Conservation (phyloP, 2,888 invertebrate species). For the Calliphora vomitoria region DNA sequence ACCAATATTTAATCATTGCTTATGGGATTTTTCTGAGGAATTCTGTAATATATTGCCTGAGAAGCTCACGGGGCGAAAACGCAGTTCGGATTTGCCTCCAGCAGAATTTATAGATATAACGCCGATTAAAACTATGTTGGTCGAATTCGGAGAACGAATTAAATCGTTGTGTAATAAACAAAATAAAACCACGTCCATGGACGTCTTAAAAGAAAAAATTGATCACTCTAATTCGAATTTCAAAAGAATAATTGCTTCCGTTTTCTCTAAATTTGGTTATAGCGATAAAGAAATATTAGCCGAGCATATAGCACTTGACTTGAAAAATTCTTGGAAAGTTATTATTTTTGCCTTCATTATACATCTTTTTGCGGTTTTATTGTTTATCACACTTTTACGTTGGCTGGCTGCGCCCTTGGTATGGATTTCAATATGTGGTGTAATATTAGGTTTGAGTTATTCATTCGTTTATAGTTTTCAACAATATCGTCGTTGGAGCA, state of each 20-base stretch:
- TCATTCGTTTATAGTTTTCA: constrained; percentile 88
- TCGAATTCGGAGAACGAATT: constrained; percentile 75
- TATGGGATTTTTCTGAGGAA: constrained; percentile 83
- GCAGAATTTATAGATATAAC: constrained; percentile 44
- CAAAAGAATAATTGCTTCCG: constrained; percentile 84
- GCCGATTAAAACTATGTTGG: constrained; percentile 67
- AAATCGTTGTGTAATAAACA: constrained; percentile 71
- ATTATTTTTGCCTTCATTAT: constrained; percentile 88
- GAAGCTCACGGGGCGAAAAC: constrained; percentile 76
- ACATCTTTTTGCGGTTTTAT: constrained; percentile 90
- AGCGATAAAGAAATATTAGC: constrained; percentile 86
- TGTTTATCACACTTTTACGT: constrained; percentile 94
- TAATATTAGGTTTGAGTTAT: constrained; percentile 88
- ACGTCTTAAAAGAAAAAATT: constrained; percentile 83
- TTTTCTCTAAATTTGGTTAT: constrained; percentile 84
- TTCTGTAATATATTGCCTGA: constrained; percentile 81
- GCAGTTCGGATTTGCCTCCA: constrained; percentile 70
- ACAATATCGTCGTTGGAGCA: constrained; percentile 86
- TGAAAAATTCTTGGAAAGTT: constrained; percentile 89
- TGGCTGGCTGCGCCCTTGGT: constrained; percentile 95
- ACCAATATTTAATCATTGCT: constrained; percentile 86
- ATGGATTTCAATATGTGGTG: constrained; percentile 92
- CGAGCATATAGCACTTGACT: constrained; percentile 91
- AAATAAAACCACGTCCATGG: constrained; percentile 37
- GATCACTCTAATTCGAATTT: constrained; percentile 84